Evolutionary conservation across 1,140 invertebrate species (phyloP).

Genomic region (Holcopasites calliopsidis): DNA sequence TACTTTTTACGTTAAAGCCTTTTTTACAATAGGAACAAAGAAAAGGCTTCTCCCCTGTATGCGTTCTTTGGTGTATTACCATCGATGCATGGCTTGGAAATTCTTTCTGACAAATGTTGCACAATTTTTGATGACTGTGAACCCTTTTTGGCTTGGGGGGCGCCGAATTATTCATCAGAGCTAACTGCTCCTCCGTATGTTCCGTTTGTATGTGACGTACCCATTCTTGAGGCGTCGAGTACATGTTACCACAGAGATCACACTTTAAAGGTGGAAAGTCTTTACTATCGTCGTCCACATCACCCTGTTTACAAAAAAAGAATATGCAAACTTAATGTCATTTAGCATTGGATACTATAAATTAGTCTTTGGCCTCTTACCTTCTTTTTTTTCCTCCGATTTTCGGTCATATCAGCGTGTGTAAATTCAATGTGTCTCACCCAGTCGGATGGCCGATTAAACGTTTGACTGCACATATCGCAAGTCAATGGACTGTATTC

Average conservation of each 20-base stretch:
- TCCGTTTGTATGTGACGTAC: conserved; percentile 90
- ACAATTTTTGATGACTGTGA: conserved; percentile 84
- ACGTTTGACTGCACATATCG: conserved; percentile 91
- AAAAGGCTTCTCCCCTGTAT: conserved; percentile 86
- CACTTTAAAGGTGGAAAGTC: conserved; percentile 86
- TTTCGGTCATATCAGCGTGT: conserved; percentile 84
- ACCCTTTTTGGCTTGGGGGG: conserved; percentile 82
- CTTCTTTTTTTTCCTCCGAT: conserved; percentile 81
- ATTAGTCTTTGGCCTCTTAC: conserved; percentile 45
- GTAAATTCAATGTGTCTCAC: conserved; percentile 88
- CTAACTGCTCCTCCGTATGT: conserved; percentile 91
- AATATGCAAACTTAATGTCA: not conserved
- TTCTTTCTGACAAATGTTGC: conserved; percentile 86
- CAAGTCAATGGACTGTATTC: conserved; percentile 88
- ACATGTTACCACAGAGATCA: conserved; percentile 90
- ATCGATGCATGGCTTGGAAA: conserved; percentile 89
- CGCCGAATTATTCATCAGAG: conserved; percentile 87
- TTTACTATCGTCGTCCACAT: conserved; percentile 83
- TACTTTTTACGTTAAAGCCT: conserved; percentile 89
- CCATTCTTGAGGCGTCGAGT: conserved; percentile 90
- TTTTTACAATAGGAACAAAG: conserved; percentile 87
- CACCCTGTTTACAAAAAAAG: conserved; percentile 80
- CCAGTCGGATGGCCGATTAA: conserved; percentile 89
- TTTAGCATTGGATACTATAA: not conserved
- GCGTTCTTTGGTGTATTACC: conserved; percentile 86